Conservation (phyloP, 2,888 invertebrate species). For the Tridacna gigas region DNA sequence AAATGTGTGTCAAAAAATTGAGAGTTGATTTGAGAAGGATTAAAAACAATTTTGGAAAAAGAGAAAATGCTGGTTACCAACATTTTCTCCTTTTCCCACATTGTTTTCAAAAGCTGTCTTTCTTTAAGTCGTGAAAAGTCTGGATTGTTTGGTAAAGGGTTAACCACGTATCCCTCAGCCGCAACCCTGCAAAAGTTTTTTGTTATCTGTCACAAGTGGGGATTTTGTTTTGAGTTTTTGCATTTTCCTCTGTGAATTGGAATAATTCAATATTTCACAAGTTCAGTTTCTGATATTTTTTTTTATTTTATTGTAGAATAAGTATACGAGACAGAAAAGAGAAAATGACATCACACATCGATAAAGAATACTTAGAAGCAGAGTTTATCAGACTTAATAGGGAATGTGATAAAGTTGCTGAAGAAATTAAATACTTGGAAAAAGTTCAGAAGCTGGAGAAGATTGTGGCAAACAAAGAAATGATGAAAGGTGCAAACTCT, state of each 20-base stretch:
- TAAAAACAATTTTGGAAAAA: too few species aligned
- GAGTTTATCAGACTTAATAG: slow-evolving; percentile 72
- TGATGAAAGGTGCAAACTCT: neutral
- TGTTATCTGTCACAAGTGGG: too few species aligned
- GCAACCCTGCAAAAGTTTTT: too few species aligned
- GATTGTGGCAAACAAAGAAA: slow-evolving; percentile 11
- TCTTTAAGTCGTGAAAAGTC: too few species aligned
- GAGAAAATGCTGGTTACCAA: too few species aligned
- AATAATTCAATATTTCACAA: neutral
- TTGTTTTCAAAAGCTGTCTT: too few species aligned
- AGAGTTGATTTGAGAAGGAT: too few species aligned
- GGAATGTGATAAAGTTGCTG: slow-evolving; percentile 63
- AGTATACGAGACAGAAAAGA: slow-evolving; percentile 73
- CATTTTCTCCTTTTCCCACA: too few species aligned
- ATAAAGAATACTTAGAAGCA: slow-evolving; percentile 67
- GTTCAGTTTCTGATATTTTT: neutral
- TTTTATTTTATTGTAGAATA: slow-evolving; percentile 67
- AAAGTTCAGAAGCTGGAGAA: slow-evolving; percentile 17
- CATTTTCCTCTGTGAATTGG: neutral
- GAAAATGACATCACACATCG: slow-evolving; percentile 59
- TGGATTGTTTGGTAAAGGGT: too few species aligned
- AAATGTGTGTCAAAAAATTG: too few species aligned
- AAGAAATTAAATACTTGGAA: slow-evolving; percentile 65
- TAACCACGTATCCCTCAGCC: too few species aligned
- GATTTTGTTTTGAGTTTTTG: neutral